A percentile compares a stretch with the other conserved stretches of the same genome.
These are phyloP conservation scores for Drepana arcuata DNA, from an alignment of 1,140 invertebrate species.

Conservation along the genomic window DNA sequence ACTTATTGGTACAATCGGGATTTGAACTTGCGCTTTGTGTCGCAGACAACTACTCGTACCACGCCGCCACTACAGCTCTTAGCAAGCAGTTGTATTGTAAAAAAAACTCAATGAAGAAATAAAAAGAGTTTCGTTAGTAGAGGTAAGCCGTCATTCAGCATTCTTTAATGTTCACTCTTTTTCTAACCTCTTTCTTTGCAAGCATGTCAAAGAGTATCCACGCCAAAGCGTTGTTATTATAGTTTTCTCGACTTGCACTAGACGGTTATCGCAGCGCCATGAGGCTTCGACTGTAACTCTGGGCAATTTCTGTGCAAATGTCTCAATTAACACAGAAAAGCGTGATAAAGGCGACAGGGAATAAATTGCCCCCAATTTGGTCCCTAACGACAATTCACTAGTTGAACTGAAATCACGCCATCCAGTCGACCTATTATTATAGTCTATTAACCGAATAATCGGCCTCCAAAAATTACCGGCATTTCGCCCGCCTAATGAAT, in stretches of 20 bases:
- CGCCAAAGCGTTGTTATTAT: constrained; percentile 9
- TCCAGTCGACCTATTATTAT: constrained; percentile 13
- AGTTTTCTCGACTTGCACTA: constrained; percentile 13
- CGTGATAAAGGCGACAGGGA: constrained; percentile 50
- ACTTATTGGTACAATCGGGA: no score
- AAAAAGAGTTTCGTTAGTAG: no score
- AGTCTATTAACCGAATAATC: constrained; percentile 14
- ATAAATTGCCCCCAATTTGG: constrained; percentile 53
- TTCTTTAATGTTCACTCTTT: no score
- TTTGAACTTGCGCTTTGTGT: no score
- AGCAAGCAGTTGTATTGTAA: no score
- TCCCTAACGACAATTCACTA: constrained; percentile 40
- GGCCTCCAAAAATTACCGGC: constrained; percentile 9
- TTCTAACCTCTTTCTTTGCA: no score
- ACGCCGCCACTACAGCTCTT: no score
- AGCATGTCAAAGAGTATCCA: no score
- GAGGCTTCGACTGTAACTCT: constrained; percentile 29
- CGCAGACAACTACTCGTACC: no score
- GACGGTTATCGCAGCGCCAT: constrained; percentile 19
- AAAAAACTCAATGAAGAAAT: no score
- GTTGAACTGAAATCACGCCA: constrained; percentile 42
- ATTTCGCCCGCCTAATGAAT: no score
- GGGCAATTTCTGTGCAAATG: constrained; percentile 57
- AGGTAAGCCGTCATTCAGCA: no score
- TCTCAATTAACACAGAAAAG: constrained; percentile 61